phyloP scores from a whole-genome alignment of 2,888 invertebrate species.

The Tetrapedia diversipes region DNA sequence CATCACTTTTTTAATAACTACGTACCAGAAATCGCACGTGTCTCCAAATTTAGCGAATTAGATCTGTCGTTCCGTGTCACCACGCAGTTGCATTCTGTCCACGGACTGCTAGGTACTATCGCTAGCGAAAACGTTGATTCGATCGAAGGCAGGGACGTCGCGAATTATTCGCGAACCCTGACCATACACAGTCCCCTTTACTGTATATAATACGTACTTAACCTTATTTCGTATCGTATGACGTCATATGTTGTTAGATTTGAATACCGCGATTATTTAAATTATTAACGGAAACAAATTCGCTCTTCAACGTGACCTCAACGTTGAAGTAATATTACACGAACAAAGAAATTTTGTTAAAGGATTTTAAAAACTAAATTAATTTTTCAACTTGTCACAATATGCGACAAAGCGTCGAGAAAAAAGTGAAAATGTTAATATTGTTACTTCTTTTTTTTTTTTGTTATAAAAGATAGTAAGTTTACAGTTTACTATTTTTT shows the following conservation, averaged over 20 bases:
- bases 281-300: not conserved
- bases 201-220: conserved; percentile 5
- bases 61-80: conserved; percentile 62
- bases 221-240: conserved; percentile 12
- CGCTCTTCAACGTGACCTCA: not conserved
- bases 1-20: conserved; percentile 40
- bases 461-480: not conserved
- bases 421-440: conserved; percentile 7
- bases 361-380: not conserved
- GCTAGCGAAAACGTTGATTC: conserved; percentile 69
- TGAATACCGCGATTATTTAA: not conserved
- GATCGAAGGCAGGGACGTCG: conserved; percentile 64
- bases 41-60: conserved; percentile 57
- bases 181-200: not conserved
- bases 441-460: conserved; percentile 1
- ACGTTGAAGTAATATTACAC: not conserved
- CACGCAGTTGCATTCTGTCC: conserved; percentile 64
- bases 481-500: not conserved
- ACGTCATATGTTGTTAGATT: not conserved
- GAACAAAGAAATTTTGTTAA: not conserved
- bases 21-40: conserved; percentile 55
- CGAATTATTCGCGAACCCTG: conserved; percentile 38
- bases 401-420: not conserved
- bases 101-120: conserved; percentile 58
- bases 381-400: conserved; percentile 10